These are phyloP conservation scores for Mungos mungo DNA, from an alignment of 2,113 vertebrate species.

Conservation along the genomic window DNA sequence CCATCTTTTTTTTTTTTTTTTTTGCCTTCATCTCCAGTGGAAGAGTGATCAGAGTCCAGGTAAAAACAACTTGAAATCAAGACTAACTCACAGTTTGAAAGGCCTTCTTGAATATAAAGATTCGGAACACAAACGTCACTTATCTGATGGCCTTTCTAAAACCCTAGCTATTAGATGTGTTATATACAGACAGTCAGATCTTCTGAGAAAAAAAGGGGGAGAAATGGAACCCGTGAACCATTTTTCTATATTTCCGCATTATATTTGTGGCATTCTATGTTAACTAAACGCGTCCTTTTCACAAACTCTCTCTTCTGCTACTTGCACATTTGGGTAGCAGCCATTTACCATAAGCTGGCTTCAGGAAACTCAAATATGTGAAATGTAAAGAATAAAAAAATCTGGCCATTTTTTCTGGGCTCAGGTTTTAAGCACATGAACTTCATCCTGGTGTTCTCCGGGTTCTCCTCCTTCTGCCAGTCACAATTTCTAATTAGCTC, in stretches of 20 bases:
- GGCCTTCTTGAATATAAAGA: background rate
- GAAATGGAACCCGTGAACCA: background rate
- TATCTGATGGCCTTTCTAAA: background rate
- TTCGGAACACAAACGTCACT: background rate
- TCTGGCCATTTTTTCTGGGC: slow-evolving; percentile 78
- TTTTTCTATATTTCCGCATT: background rate
- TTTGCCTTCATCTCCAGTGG: background rate
- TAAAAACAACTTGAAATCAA: slow-evolving; percentile 23
- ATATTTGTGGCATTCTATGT: slow-evolving; percentile 41
- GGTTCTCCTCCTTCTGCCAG: slow-evolving; percentile 87
- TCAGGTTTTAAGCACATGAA: slow-evolving; percentile 78
- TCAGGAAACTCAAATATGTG: slow-evolving; percentile 26
- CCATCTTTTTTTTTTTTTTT: slow-evolving; percentile 13
- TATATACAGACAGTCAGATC: background rate
- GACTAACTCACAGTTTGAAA: background rate
- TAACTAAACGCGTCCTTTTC: slow-evolving; percentile 54
- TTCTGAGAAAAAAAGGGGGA: background rate
- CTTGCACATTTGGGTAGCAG: slow-evolving; percentile 61
- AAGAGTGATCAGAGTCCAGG: background rate
- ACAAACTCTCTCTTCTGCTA: slow-evolving; percentile 55
- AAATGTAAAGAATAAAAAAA: slow-evolving; percentile 77
- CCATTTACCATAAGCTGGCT: slow-evolving; percentile 61
- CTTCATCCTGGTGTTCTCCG: slow-evolving; percentile 86
- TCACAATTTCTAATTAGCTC: slow-evolving; percentile 93
- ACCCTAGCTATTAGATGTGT: background rate